Evolutionary conservation across 2,797 vertebrate genomes (phyloP), one percentile per base, ranked within the genome.

Genomic region (Hipposideros larvatus): DNA sequence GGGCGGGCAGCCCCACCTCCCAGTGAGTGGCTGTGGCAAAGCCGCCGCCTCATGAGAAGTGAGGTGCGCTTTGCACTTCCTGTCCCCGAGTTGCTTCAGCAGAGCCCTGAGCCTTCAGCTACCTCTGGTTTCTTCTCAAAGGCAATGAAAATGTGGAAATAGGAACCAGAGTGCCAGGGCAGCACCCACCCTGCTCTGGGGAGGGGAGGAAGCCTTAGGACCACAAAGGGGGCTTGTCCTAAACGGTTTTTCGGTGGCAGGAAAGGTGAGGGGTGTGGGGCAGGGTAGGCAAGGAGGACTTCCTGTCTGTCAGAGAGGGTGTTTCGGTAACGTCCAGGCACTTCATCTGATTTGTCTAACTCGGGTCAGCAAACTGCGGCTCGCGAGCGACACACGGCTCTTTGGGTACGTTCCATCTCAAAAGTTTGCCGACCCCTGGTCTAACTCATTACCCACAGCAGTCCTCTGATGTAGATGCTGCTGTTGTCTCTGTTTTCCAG

Each of bases 51-150:
- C 18, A 0, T 3, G 26, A 59, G 55, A 55, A 37, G 51, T 1
- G 8, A 94, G 89, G 53, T 71, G 66, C 28, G 66, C 65, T 26
- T 15, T 19, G 46, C 48, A 84, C 55, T 94, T 96, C 93, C 93
- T 82, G 94, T 75, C 93, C 71, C 55, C 0, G 0, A 2, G 66
- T 55, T 4, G 3, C 73, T 24, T 74, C 51, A 11, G 73, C 65
- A 65, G 63, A 91, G 74, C 86, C 34, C 21, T 8, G 75, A 48
- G 80, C 85, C 78, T 90, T 82, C 82, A 11, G 51, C 83, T 83
- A 86, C 96, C 91, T 87, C 80, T 87, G 82, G 59, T 87, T 94
- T 94, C 82, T 75, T 63, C 80, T 87, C 31, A 41, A 19, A 93
- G 51, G 53, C 85, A 74, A 15, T 87, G 68, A 82, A 68, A 41